Base-by-base conservation (phyloP, 2,113 vertebrate genomes). In the Tympanuchus pallidicinctus region DNA sequence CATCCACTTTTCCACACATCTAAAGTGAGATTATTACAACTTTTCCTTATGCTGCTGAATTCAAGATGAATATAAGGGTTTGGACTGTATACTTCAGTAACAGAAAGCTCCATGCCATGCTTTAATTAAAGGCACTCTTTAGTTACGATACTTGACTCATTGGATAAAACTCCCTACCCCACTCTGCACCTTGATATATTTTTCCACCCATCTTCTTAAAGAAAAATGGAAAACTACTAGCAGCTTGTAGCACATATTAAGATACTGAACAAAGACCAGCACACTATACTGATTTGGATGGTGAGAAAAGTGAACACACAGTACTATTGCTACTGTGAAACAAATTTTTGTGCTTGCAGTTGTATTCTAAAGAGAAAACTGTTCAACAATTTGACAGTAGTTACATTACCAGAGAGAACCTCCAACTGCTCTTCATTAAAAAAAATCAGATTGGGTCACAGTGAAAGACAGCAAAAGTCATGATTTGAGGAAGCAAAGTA, bases 361-460 rank as follows among this genome's bases (percentile, higher is more conserved):
- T 89, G 40, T 60, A 91, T 63, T 67, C 85, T 93, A 95, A 79
- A 93, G 48, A 88, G 71, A 89, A 93, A 88, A 50, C 50, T 34
- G 82, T 52, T 71, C 65, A 81, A 70, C 25, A 28, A 78, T 80
- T 94, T 85, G 91, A 92, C 30, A 61, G 76, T 5, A 19, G 52
- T 83, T 67, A 95, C 10, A 8, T 30, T 78, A 61, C 75, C 88
- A 91, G 61, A 89, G 57, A 78, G 66, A 97, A 91, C 89, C 79
- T 97, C 96, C 96, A 97, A 96, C 96, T 96, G 95, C 90, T 96
- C 96, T 95, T 97, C 97, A 85, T 91, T 71, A 78, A 86, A 82
- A 72, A 72, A 27, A 82, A 50, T 78, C 45, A 69, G 60, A 60
- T 0, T 36, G n/a, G 84, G 82, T 40, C 47, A 36, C 57, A 88